phyloP scores from a whole-genome alignment of 2,113 vertebrate species.

The Gopherus flavomarginatus region DNA sequence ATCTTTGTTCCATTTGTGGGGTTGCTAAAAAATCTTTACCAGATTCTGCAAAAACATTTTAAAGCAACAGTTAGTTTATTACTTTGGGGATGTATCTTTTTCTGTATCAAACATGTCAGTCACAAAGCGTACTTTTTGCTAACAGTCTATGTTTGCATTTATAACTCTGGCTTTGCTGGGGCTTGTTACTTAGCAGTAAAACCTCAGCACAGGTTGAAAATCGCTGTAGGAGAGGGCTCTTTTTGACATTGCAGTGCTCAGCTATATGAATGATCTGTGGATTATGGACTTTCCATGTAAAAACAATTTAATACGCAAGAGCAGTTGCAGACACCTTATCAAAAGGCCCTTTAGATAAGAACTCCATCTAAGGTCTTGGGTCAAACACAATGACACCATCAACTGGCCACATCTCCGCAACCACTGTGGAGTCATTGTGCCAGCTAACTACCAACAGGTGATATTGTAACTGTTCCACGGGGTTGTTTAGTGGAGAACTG shows the following conservation, averaged over 20 bases:
- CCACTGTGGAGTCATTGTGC: background rate
- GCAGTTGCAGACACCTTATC: background rate
- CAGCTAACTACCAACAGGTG: background rate
- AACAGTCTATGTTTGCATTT: accelerated
- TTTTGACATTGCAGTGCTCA: background rate
- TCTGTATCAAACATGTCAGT: accelerated
- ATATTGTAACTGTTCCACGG: background rate
- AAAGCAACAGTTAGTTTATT: background rate
- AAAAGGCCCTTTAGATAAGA: background rate
- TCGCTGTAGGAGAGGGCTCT: background rate
- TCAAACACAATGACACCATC: background rate
- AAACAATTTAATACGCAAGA: background rate
- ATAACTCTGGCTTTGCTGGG: background rate
- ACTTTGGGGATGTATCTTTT: background rate
- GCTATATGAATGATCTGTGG: background rate
- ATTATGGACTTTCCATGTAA: background rate
- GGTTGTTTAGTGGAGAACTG: background rate
- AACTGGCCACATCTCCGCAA: background rate
- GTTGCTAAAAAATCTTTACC: background rate
- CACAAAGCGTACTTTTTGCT: background rate
- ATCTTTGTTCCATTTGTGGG: background rate
- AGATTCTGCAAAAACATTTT: slow-evolving; percentile 21
- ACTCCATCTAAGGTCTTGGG: background rate
- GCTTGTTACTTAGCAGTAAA: background rate
- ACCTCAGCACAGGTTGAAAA: background rate